A percentile compares a stretch with the other conserved stretches of the same genome.
Evolutionary conservation across 2,113 vertebrate species (phyloP).

Genomic region (Toxostoma redivivum): DNA sequence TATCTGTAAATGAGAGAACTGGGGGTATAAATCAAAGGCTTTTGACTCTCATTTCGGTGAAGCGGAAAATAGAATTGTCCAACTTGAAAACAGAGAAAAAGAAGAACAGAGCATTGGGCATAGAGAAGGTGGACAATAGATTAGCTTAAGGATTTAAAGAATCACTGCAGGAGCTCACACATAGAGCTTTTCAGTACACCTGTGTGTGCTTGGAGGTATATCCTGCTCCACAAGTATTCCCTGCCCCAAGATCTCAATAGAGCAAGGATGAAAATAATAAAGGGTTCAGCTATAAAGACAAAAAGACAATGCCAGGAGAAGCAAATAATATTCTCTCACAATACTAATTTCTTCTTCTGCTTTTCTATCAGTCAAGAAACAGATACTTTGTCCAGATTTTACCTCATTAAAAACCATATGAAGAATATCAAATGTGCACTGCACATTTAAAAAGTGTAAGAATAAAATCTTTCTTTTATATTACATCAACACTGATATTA

Average conservation of each 20-base stretch:
- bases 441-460: not conserved
- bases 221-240: not conserved
- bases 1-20: constrained; percentile 35
- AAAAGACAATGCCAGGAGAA: not conserved
- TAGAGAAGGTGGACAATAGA: constrained; percentile 1
- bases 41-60: constrained; percentile 26
- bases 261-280: constrained; percentile 1
- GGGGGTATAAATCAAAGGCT: constrained; percentile 33
- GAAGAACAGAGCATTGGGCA: not conserved
- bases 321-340: not conserved
- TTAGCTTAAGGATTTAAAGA: constrained; percentile 16
- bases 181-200: not conserved
- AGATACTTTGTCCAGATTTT: constrained; percentile 3
- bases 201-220: not conserved
- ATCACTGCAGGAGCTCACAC: not conserved
- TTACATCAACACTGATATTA: not conserved
- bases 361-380: not conserved
- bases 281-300: not conserved
- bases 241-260: not conserved
- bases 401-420: constrained; percentile 15
- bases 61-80: constrained; percentile 22
- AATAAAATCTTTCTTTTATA: constrained; percentile 9
- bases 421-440: not conserved
- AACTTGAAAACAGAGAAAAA: constrained; percentile 30
- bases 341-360: constrained; percentile 20